Conservation (phyloP, 2,113 vertebrate genomes). For the Passerina amoena region DNA sequence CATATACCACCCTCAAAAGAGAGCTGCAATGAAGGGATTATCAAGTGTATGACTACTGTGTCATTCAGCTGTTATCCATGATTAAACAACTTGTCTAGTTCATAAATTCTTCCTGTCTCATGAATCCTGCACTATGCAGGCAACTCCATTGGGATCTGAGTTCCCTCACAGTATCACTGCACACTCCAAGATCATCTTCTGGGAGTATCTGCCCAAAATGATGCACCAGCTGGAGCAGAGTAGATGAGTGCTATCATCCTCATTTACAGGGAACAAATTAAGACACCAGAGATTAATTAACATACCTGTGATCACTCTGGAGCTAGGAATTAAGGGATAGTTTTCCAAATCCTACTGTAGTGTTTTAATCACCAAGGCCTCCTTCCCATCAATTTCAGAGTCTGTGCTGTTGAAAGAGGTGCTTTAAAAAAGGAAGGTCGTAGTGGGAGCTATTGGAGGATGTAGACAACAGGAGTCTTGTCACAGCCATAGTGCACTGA, state of each 20-base stretch:
- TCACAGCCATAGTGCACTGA: neutral
- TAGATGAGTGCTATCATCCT: neutral
- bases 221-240: neutral
- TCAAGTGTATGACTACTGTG: neutral
- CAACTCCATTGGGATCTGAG: neutral
- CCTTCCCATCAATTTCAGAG: neutral
- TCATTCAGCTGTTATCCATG: neutral
- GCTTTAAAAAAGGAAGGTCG: neutral
- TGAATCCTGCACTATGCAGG: rapidly evolving
- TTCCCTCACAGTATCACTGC: neutral
- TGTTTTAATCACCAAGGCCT: neutral
- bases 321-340: neutral
- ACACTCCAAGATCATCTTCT: neutral
- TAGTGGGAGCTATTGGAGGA: neutral
- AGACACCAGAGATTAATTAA: constrained; percentile 2
- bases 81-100: neutral
- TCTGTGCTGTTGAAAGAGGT: neutral
- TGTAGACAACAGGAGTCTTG: neutral
- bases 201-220: neutral
- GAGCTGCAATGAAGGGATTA: neutral
- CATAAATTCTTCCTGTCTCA: neutral
- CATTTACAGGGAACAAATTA: neutral
- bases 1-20: neutral
- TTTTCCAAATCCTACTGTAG: neutral
- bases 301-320: neutral